Base-by-base conservation (phyloP, 2,797 vertebrate genomes). In the Cossypha polioptera region DNA sequence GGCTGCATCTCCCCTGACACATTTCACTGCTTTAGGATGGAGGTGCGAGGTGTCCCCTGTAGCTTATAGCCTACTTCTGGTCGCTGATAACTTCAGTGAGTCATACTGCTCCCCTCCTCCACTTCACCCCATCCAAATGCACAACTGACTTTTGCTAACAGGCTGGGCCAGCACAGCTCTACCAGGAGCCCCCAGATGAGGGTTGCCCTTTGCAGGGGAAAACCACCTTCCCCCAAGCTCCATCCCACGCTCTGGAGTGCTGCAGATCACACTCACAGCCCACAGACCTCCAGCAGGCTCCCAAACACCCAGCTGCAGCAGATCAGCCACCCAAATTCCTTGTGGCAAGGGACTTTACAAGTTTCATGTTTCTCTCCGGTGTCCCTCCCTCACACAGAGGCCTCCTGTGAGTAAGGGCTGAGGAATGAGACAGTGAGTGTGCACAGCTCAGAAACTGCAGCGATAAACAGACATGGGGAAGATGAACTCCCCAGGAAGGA, bases 301-400 rank as follows among this genome's bases (percentile, higher is more conserved):
- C 38, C 20, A 35, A 67, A 61, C 28, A 33, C 72, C 45, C 72
- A 61, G 18, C 42, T 40, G 14, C 36, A 82, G 54, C 62, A 50
- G 36, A 88, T 72, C 68, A 78, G 54, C 55, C 74, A 84, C 71
- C 36, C 67, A 54, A 73, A 92, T 88, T 86, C 88, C 51, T 76
- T 0, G 0, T 77, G 72, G 74, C 47, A 80, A 84, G 51, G 55
- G 80, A 89, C 71, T 94, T 58, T 6, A 66, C 90, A 77, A 74
- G 80, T 83, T 91, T 90, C 75, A 72, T 67, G 51, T 83, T 91
- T 92, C 86, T 87, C 61, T 73, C 77, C 74, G 53, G 57, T 80
- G 90, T 87, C 92, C 71, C 88, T 96, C 90, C 92, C 88, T 87
- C 84, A 77, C 74, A 94, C 86, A 74, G 22, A 65, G 45, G 53